phyloP scores from a whole-genome alignment of 2,797 vertebrate species.

The Masticophis lateralis region DNA sequence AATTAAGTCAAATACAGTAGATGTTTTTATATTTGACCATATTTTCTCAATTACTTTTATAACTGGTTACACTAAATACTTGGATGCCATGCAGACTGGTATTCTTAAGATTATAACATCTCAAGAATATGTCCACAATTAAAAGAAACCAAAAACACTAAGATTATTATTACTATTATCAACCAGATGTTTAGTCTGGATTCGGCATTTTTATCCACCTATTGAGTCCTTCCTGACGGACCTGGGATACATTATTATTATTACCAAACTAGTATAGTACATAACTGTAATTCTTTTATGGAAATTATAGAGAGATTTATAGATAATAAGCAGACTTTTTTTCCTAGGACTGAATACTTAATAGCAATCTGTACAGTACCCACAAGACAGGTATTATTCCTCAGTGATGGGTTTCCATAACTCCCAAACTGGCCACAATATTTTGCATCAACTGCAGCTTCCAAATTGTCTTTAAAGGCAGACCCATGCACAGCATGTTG shows the following conservation, averaged over 20 bases:
- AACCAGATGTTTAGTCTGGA: neutral
- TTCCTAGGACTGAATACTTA: neutral
- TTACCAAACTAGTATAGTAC: neutral
- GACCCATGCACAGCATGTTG: neutral
- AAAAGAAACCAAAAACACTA: neutral
- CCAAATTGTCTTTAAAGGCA: neutral
- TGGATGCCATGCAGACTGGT: neutral
- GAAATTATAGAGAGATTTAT: neutral
- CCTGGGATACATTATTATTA: neutral
- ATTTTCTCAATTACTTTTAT: neutral
- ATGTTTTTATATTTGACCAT: neutral
- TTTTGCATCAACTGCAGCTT: neutral
- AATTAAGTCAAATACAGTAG: neutral
- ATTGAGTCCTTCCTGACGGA: neutral
- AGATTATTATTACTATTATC: neutral
- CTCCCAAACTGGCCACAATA: neutral
- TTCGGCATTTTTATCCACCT: neutral
- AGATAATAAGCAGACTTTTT: neutral
- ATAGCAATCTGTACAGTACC: neutral
- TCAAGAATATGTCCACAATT: neutral
- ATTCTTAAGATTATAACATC: neutral
- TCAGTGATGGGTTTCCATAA: neutral
- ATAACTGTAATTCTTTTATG: neutral
- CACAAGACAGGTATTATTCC: neutral
- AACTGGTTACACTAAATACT: neutral